Percentiles rank a stretch among this genome's conserved stretches.
phyloP scores from a whole-genome alignment of 2,888 invertebrate species.

The Cremastinae sp. region DNA sequence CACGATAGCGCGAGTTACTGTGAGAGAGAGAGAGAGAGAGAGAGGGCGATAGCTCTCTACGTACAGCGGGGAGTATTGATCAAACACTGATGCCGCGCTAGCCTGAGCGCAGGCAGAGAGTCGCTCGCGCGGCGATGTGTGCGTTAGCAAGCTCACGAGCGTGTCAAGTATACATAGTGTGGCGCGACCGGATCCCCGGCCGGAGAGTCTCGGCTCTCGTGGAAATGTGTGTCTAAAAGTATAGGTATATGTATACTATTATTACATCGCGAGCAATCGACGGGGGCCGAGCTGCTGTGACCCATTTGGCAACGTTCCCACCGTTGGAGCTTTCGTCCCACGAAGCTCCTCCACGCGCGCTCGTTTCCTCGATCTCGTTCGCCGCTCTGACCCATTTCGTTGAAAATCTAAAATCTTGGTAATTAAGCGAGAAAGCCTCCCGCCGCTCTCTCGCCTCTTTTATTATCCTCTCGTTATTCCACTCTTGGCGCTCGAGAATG shows the following conservation, averaged over 20 bases:
- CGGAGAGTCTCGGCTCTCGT: constrained; percentile 23
- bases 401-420: not conserved
- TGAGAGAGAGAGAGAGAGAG: constrained; percentile 4
- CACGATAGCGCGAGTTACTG: not conserved
- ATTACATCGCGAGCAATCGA: constrained; percentile 54
- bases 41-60: constrained; percentile 39
- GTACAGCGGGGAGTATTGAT: constrained; percentile 55
- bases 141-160: constrained; percentile 15
- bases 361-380: too few species aligned
- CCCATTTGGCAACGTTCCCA: constrained; percentile 78
- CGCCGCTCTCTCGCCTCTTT: too few species aligned
- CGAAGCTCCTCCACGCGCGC: constrained; percentile 48
- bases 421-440: not conserved
- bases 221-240: constrained; percentile 18
- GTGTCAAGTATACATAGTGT: constrained; percentile 32
- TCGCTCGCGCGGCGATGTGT: not conserved
- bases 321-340: constrained; percentile 67
- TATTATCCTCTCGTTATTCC: too few species aligned
- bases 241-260: constrained; percentile 36
- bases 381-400: constrained; percentile 30
- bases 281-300: constrained; percentile 71
- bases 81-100: constrained; percentile 43
- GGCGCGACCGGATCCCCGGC: constrained; percentile 42
- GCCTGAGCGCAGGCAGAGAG: not conserved
- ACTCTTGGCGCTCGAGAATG: not conserved